phyloP scores from a whole-genome alignment of 2,888 invertebrate species.

The Listrodromus nycthemerus region DNA sequence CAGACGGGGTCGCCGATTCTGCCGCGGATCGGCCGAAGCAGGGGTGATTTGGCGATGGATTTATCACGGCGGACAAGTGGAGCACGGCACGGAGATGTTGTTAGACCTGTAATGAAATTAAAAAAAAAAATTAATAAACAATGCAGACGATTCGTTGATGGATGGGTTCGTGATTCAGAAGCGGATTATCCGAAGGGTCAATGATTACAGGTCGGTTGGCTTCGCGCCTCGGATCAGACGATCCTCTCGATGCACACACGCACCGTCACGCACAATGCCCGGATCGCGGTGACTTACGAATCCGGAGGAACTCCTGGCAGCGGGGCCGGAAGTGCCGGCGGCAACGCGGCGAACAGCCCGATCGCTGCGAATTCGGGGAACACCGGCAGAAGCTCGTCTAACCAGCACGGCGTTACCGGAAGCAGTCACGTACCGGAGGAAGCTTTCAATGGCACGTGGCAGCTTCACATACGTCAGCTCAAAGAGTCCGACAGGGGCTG shows the following conservation, averaged over 20 bases:
- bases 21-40: no score
- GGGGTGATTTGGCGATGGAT: no score
- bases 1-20: no score
- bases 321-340: constrained; percentile 93
- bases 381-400: constrained; percentile 92
- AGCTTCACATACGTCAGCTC: constrained; percentile 92
- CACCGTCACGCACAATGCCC: constrained; percentile 93
- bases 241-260: constrained; percentile 93
- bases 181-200: not conserved
- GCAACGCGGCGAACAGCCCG: constrained; percentile 92
- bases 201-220: constrained; percentile 92
- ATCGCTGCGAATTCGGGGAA: constrained; percentile 91
- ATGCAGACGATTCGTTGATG: not conserved
- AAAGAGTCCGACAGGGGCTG: constrained; percentile 94
- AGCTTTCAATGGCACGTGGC: constrained; percentile 94
- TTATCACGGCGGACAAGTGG: no score
- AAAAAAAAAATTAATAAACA: not conserved
- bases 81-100: not conserved
- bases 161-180: not conserved
- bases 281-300: constrained; percentile 93
- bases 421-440: constrained; percentile 92
- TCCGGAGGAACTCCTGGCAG: constrained; percentile 85
- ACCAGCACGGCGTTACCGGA: constrained; percentile 89
- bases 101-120: not conserved
- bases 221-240: constrained; percentile 96